Conservation (phyloP, 2,888 invertebrate genomes). For the Stenotaenia linearis region DNA sequence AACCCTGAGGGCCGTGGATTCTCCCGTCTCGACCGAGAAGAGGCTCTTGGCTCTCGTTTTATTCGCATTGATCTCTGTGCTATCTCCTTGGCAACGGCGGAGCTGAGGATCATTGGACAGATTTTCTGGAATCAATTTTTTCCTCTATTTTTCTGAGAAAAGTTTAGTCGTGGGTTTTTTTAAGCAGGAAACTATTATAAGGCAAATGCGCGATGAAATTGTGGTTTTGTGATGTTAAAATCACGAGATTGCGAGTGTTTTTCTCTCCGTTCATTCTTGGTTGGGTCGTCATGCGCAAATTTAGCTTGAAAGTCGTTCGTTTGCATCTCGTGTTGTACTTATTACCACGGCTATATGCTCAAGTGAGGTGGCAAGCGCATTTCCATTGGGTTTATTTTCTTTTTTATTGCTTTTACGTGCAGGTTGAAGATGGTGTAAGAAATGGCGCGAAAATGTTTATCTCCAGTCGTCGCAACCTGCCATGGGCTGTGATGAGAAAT, state of each 20-base stretch:
- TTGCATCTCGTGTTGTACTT: not conserved
- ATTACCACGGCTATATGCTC: not conserved
- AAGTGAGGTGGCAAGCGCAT: conserved; percentile 14
- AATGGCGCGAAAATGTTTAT: conserved; percentile 14
- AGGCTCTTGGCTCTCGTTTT: conserved; percentile 19
- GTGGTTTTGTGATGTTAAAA: no score
- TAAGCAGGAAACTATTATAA: not conserved
- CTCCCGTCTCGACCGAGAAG: conserved; percentile 19
- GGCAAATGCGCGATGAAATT: no score
- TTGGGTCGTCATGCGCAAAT: not conserved
- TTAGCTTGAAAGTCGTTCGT: not conserved
- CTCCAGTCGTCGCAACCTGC: not conserved
- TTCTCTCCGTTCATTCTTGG: not conserved
- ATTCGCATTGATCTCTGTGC: conserved; percentile 3
- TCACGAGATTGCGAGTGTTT: not conserved
- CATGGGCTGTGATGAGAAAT: not conserved
- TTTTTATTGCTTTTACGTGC: conserved; percentile 9
- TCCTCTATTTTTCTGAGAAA: not conserved
- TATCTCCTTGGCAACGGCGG: not conserved
- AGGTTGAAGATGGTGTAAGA: not conserved
- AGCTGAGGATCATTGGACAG: conserved; percentile 1
- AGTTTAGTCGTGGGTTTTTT: no score
- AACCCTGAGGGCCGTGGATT: conserved; percentile 19
- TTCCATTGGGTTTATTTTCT: conserved; percentile 14
- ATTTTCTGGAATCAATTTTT: not conserved